Percentiles rank a stretch among this genome's conserved stretches.
phyloP scores from a whole-genome alignment of 2,888 invertebrate species.

The Drosophila melanocephala region DNA sequence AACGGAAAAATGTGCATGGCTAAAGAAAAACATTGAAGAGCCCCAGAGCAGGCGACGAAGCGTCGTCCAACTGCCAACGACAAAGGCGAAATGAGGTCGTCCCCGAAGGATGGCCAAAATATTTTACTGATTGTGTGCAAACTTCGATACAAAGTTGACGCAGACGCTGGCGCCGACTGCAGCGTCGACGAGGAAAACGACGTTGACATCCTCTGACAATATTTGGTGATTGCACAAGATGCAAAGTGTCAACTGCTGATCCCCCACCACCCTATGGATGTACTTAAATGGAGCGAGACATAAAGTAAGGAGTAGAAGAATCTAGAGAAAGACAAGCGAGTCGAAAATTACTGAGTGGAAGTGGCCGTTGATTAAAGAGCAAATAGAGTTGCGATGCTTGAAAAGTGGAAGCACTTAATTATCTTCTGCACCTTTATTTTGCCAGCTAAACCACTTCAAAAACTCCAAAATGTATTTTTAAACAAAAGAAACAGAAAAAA shows the following conservation, averaged over 20 bases:
- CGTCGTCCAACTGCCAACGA: conserved; percentile 68
- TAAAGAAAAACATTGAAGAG: conserved; percentile 71
- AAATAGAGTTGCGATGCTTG: conserved; percentile 17
- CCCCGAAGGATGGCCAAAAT: conserved; percentile 80
- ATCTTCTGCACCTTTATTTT: conserved; percentile 10
- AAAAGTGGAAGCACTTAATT: conserved; percentile 38
- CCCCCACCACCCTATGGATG: background rate
- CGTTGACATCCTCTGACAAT: conserved; percentile 76
- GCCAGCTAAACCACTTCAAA: background rate
- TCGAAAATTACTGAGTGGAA: conserved; percentile 29
- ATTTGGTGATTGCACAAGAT: conserved; percentile 82
- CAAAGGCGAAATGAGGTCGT: conserved; percentile 78
- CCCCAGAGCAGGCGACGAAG: conserved; percentile 57
- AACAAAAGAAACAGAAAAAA: background rate
- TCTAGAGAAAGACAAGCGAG: conserved; percentile 17
- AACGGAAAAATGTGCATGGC: conserved; percentile 73
- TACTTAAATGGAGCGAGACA: conserved; percentile 19
- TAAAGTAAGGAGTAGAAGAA: conserved; percentile 28
- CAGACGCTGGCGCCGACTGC: conserved; percentile 34
- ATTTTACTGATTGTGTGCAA: conserved; percentile 82
- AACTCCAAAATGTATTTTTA: background rate
- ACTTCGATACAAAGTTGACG: conserved; percentile 80
- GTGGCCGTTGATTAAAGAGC: conserved; percentile 57
- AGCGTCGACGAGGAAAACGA: conserved; percentile 35
- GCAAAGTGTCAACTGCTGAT: conserved; percentile 76